Evolutionary conservation across 2,888 invertebrate species (phyloP), one percentile per base, ranked within the genome.

Genomic region (Synergus itoensis): DNA sequence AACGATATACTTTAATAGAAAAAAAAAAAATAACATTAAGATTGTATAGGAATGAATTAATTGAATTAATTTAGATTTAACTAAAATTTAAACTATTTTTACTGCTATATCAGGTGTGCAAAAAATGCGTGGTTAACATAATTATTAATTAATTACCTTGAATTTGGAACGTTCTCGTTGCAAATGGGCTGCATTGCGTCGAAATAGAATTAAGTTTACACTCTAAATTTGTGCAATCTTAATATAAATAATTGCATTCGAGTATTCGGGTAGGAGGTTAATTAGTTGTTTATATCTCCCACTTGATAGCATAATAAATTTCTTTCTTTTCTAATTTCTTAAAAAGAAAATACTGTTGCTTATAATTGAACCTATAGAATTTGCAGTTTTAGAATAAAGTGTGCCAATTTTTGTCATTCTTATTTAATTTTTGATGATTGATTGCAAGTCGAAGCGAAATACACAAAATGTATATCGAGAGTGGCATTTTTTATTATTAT

Each of bases 141-240:
- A 45, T 45, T 45, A 48, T 36, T 16, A 48, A 69, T 69, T 45
- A 53, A 73, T 8, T 53, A n/a, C 16, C 48, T 45, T 14, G 45
- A 53, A 21, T 12, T n/a, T 69, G 69, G 48, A 69, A 69, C 48
- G 4, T 16, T 48, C 43, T 21, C 14, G 69, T 69, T 48, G 48
- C 16, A 69, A 14, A 67, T 36, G 53, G 73, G 73, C 73, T 73
- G 73, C 28, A 48, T 73, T 73, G 48, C 73, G 73, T 73, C 53
- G 73, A 73, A 73, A 36, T 73, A 73, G 73, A 53, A 73, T 53
- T 73, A 73, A 53, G 73, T 73, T 73, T n/a, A 53, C 73, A 45
- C 36, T 73, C 53, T 73, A 73, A 40, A 73, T 73, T 73, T 53
- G 53, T n/a, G 73, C 73, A 73, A 73, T 48, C n/a, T 73, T 53